Evolutionary conservation across 2,888 invertebrate genomes (phyloP).

Genomic region (Drosophila multiciliata): DNA sequence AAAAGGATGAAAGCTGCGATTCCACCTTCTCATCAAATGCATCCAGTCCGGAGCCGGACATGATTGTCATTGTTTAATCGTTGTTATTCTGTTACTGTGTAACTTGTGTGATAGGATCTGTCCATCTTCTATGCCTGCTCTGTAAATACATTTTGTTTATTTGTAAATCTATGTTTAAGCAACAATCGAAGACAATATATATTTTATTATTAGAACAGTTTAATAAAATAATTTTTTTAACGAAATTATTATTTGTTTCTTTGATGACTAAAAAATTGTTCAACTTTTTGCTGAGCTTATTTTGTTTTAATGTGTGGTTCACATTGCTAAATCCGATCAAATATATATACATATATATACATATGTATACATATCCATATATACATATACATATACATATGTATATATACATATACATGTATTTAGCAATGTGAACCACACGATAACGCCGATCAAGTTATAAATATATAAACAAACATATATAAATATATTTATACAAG

Average conservation of each 20-base stretch:
- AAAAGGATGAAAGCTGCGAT: constrained; percentile 81
- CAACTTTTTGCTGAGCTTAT: not conserved
- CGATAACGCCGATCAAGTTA: not conserved
- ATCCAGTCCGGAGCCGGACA: constrained; percentile 83
- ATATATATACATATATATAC: not conserved
- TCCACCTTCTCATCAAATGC: constrained; percentile 83
- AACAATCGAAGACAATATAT: constrained; percentile 29
- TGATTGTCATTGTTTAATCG: constrained; percentile 49
- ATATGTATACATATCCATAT: too few relatives aligned
- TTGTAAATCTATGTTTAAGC: constrained; percentile 4
- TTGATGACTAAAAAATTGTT: not conserved
- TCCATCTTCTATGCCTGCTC: not conserved
- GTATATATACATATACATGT: not conserved
- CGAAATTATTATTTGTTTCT: not conserved
- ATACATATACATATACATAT: not conserved
- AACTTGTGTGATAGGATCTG: constrained; percentile 45
- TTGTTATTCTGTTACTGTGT: constrained; percentile 13
- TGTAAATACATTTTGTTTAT: constrained; percentile 23
- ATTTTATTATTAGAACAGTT: not conserved
- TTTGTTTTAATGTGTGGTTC: not conserved
- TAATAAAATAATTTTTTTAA: not conserved
- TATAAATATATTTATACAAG: not conserved
- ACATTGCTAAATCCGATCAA: not conserved
- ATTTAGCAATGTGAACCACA: too few relatives aligned
- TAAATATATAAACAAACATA: not conserved